These are phyloP conservation scores for Bellardia pandia DNA, from an alignment of 2,888 invertebrate species.

Conservation along the genomic window DNA sequence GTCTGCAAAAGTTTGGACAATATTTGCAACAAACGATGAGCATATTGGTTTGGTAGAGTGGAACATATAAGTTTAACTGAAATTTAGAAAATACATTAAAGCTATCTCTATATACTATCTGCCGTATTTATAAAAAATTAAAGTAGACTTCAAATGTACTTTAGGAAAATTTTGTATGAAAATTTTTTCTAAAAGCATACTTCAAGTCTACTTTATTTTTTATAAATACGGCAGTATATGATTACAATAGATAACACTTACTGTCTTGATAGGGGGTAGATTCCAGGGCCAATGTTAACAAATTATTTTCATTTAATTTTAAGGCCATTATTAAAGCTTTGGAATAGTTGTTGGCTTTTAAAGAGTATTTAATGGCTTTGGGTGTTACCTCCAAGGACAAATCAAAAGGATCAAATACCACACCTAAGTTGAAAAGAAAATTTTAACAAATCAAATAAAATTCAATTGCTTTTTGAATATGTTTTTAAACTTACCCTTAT, in stretches of 20 bases:
- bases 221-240: too few relatives aligned
- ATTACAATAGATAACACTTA: conserved; percentile 84
- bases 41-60: conserved; percentile 89
- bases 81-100: conserved; percentile 9
- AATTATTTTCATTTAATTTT: conserved; percentile 91
- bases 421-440: conserved; percentile 83
- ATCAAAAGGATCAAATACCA: conserved; percentile 97
- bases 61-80: conserved; percentile 90
- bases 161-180: too few relatives aligned
- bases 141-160: too few relatives aligned
- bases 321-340: conserved; percentile 93
- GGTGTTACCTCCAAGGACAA: conserved; percentile 94
- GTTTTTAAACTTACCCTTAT: conserved; percentile 79
- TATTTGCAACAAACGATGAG: conserved; percentile 89
- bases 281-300: conserved; percentile 93
- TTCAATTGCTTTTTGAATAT: neutral
- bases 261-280: conserved; percentile 90
- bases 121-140: too few relatives aligned
- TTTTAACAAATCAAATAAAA: neutral
- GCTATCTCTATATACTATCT: too few relatives aligned
- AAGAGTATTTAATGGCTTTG: conserved; percentile 86
- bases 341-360: conserved; percentile 87
- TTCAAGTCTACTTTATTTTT: too few relatives aligned
- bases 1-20: conserved; percentile 90
- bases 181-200: too few relatives aligned